Evolutionary conservation across 2,113 vertebrate genomes (phyloP).

Genomic region (Psilopsiagon aurifrons): DNA sequence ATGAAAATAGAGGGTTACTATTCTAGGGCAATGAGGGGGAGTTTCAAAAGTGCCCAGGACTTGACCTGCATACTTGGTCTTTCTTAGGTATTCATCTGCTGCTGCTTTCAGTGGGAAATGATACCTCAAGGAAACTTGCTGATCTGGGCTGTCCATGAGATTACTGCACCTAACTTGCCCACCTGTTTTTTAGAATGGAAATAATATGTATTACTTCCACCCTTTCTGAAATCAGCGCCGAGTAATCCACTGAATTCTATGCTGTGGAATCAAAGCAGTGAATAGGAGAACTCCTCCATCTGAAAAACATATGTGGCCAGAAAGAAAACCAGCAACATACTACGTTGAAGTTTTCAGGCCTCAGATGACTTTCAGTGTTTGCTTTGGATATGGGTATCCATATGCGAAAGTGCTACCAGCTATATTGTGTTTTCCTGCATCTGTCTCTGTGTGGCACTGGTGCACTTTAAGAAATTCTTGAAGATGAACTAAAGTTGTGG

Average conservation of each 20-base stretch:
- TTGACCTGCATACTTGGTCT: not conserved
- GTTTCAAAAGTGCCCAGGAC: not conserved
- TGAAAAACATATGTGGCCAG: not conserved
- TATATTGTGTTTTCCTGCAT: constrained; percentile 13
- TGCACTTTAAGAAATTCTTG: constrained; percentile 46
- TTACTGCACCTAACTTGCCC: not conserved
- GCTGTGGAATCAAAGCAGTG: not conserved
- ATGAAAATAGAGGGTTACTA: not conserved
- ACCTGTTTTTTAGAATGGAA: not conserved
- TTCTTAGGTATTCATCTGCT: not conserved
- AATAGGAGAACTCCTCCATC: not conserved
- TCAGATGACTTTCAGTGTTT: not conserved
- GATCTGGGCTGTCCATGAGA: not conserved
- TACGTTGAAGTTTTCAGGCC: not conserved
- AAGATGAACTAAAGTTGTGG: not conserved
- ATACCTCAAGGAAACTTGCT: not conserved
- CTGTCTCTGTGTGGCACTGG: constrained; percentile 67
- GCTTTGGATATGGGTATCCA: not conserved
- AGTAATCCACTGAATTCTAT: not conserved
- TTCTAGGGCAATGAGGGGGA: not conserved
- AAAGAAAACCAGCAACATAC: not conserved
- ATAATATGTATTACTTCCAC: not conserved
- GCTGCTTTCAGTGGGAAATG: not conserved
- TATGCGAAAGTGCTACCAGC: not conserved
- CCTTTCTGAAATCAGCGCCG: not conserved